Conservation (phyloP, 2,888 invertebrate genomes). For the Tubulanus polymorphus region DNA sequence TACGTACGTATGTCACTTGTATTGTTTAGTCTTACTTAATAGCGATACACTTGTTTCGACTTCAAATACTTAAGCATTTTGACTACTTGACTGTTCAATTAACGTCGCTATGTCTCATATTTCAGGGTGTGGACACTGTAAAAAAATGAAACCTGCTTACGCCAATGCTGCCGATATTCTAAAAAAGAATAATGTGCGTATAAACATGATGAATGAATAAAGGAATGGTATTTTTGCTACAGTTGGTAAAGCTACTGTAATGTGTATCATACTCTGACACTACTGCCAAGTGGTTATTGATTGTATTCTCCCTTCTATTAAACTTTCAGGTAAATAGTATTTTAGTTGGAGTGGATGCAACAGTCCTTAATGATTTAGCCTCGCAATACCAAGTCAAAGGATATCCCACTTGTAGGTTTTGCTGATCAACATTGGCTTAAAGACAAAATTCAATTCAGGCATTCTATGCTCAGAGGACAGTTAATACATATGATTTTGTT, state of each 20-base stretch:
- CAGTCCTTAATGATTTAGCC: conserved; percentile 61
- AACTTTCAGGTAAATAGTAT: conserved; percentile 29
- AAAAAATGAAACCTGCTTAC: conserved; percentile 69
- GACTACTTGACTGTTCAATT: too few species aligned
- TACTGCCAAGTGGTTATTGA: background rate
- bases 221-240: background rate
- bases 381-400: conserved; percentile 63
- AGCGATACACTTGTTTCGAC: too few species aligned
- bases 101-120: too few species aligned
- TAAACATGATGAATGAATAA: too few species aligned
- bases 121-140: conserved; percentile 87
- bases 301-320: background rate
- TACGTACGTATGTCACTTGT: too few species aligned
- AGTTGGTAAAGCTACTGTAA: background rate
- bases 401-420: conserved; percentile 66
- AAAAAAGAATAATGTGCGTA: conserved; percentile 38
- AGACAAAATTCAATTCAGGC: background rate
- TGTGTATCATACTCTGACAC: background rate
- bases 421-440: background rate
- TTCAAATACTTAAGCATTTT: too few species aligned
- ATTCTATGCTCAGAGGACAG: background rate
- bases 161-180: conserved; percentile 53
- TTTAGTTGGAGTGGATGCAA: conserved; percentile 65
- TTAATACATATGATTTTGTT: conserved; percentile 15
- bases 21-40: too few species aligned